Conservation (phyloP, 1,140 invertebrate genomes). For the Myzus persicae region DNA sequence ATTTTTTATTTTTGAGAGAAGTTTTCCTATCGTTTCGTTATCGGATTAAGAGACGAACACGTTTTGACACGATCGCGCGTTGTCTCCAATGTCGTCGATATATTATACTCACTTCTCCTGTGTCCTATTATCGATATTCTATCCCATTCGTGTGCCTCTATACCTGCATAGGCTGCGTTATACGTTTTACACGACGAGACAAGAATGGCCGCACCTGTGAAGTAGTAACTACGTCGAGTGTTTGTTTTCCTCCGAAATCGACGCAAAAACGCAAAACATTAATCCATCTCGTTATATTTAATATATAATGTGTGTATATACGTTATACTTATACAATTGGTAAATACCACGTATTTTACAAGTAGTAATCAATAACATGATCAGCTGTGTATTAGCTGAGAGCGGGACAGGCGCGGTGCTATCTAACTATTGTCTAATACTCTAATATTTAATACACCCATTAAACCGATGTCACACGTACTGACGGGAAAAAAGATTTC, state of each 20-base stretch:
- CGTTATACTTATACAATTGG: not conserved
- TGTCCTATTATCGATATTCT: not conserved
- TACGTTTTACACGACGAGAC: not conserved
- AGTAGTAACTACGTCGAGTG: not conserved
- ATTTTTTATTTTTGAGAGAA: not conserved
- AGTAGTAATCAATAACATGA: not conserved
- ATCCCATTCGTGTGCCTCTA: not conserved
- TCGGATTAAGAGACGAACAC: conserved; percentile 7
- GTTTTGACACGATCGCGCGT: not conserved
- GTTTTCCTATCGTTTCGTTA: not conserved
- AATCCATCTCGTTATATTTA: not conserved
- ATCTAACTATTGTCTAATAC: not conserved
- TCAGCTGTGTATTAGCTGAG: not conserved
- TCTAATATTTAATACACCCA: not conserved
- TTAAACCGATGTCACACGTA: not conserved
- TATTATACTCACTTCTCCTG: not conserved
- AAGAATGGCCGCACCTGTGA: not conserved
- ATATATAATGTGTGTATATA: too few relatives aligned
- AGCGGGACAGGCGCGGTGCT: not conserved
- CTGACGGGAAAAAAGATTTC: not conserved
- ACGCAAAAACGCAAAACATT: not conserved
- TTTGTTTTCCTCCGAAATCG: not conserved
- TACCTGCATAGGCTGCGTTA: not conserved
- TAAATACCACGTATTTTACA: not conserved
- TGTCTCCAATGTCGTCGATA: not conserved